Conservation (phyloP, 2,888 invertebrate species). For the Ennomos quercinarius region DNA sequence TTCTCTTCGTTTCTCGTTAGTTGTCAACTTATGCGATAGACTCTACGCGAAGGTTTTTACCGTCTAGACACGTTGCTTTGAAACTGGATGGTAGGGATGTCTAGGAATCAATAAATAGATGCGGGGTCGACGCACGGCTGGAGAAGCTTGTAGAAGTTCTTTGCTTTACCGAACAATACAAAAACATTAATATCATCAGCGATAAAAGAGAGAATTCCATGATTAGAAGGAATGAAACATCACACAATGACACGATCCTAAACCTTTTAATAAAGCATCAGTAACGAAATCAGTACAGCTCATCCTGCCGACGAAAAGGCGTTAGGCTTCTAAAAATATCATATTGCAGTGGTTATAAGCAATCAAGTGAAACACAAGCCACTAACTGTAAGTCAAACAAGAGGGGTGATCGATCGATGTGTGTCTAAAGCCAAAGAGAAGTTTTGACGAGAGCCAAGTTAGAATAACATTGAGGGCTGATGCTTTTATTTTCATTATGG, state of each 20-base stretch:
- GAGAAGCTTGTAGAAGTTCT: neutral
- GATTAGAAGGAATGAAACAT: neutral
- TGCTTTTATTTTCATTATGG: constrained; percentile 35
- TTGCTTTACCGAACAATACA: neutral
- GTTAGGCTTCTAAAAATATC: constrained; percentile 23
- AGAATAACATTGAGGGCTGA: constrained; percentile 31
- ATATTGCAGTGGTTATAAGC: constrained; percentile 18
- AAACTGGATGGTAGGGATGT: constrained; percentile 65
- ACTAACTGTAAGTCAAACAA: constrained; percentile 31
- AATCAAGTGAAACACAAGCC: constrained; percentile 30
- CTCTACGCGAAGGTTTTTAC: constrained; percentile 39
- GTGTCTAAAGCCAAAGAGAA: constrained; percentile 23
- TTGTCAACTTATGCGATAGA: constrained; percentile 1
- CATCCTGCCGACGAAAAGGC: constrained; percentile 1
- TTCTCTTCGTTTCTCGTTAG: constrained; percentile 18
- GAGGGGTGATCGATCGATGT: constrained; percentile 29
- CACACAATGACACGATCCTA: too few species aligned
- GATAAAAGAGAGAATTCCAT: neutral
- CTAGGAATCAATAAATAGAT: constrained; percentile 71
- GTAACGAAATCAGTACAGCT: too few species aligned
- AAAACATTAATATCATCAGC: neutral
- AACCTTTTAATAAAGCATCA: too few species aligned
- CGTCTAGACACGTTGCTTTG: constrained; percentile 70
- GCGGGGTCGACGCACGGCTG: constrained; percentile 59
- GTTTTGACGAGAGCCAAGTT: constrained; percentile 33